Evolutionary conservation across 2,113 vertebrate genomes (phyloP).

Genomic region (Lipotes vexillifer): DNA sequence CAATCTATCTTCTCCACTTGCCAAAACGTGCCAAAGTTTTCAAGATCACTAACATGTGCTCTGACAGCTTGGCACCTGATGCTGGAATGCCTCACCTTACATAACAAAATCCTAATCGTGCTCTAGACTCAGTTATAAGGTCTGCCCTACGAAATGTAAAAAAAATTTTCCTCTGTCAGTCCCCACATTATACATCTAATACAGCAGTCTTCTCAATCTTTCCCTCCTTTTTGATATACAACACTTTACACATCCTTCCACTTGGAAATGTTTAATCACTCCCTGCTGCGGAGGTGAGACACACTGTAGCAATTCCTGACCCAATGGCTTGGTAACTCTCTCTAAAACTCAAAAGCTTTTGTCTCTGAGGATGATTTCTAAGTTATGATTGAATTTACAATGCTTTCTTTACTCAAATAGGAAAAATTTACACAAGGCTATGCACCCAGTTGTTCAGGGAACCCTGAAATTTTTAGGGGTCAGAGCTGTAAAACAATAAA

Average conservation of each 20-base stretch:
- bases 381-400: slow-evolving; percentile 1
- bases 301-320: background rate
- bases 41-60: background rate
- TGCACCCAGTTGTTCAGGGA: background rate
- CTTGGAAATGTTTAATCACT: background rate
- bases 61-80: background rate
- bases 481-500: background rate
- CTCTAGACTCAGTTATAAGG: background rate
- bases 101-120: background rate
- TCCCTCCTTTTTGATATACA: background rate
- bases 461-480: background rate
- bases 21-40: background rate
- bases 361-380: background rate
- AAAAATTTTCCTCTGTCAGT: background rate
- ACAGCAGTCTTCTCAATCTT: background rate
- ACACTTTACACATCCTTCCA: background rate
- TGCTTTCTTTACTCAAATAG: background rate
- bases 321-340: background rate
- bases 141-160: background rate
- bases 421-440: background rate
- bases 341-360: slow-evolving; percentile 17
- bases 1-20: background rate
- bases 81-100: background rate
- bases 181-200: background rate
- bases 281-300: background rate